phyloP scores from a whole-genome alignment of 2,113 vertebrate genomes.

The Hymenochirus boettgeri region DNA sequence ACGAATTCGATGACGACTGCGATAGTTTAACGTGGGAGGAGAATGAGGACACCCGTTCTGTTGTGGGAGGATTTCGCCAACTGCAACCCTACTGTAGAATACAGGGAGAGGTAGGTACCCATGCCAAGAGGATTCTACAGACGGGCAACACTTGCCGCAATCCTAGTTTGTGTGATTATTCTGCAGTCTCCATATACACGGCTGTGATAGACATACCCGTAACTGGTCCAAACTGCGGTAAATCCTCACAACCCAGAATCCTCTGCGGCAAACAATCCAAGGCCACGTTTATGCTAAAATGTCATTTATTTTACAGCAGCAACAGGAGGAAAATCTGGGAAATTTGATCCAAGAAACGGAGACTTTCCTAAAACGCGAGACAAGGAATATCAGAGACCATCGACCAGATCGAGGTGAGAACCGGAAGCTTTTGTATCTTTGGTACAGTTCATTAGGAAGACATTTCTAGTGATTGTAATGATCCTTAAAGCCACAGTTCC shows the following conservation, averaged over 20 bases:
- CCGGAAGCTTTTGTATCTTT: not conserved
- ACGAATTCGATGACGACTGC: constrained; percentile 91
- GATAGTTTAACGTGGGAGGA: constrained; percentile 97
- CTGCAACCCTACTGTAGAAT: constrained; percentile 73
- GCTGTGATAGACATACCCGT: too few species aligned
- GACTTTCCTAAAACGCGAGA: constrained; percentile 91
- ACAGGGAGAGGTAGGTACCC: constrained; percentile 62
- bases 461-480: too few species aligned
- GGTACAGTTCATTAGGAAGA: too few species aligned
- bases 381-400: constrained; percentile 95
- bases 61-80: constrained; percentile 97
- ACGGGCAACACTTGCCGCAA: not conserved
- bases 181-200: not conserved
- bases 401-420: constrained; percentile 89
- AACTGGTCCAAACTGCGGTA: too few species aligned
- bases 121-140: not conserved
- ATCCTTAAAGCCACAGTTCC: too few species aligned
- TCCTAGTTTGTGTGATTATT: constrained; percentile 1
- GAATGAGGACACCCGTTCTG: constrained; percentile 88
- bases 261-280: too few species aligned
- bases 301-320: too few species aligned
- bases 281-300: too few species aligned
- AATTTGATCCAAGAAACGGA: constrained; percentile 93
- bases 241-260: too few species aligned
- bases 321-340: constrained; percentile 87